Evolutionary conservation across 2,113 vertebrate species (phyloP), one percentile per base, ranked within the genome.

Genomic region (Podarcis cretensis): DNA sequence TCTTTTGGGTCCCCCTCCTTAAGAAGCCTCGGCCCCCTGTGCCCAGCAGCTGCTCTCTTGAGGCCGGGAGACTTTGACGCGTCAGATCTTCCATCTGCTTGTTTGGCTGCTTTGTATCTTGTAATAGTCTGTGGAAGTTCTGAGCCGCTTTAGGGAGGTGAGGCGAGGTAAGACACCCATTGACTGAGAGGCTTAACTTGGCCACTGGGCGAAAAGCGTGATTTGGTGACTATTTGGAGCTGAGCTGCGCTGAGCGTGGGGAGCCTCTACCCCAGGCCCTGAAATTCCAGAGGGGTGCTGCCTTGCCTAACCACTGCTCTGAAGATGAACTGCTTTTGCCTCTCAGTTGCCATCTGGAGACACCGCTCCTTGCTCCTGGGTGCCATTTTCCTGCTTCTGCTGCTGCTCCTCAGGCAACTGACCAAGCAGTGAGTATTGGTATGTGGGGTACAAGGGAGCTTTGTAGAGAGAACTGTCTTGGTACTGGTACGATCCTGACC

Each of bases 121-220:
- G 4, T 5, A 21, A 59, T 32, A 35, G 69, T 23, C 54, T 30
- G 66, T 1, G 40, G 59, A 65, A 73, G 71, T 35, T 77, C 59
- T 83, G 87, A 89, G 87, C 87, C 1, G 87, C 73, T 68, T 89
- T 89, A 89, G 74, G 63, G 6, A 76, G 87, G 87, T 89, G 87
- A 89, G 1, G 1, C 1, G 63, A 89, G 87, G 81, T 81, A 35
- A 86, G 71, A 18, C 81, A 13, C 8, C 83, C 20, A 48, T 27
- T 2, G 35, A 12, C 23, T 68, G 23, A 89, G 87, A 10, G n/a
- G 73, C 74, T 88, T 88, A 77, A 77, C 65, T 18, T 32, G 12
- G 77, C 35, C 6, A 8, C 18, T 21, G 54, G 30, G 10, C 69
- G 48, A 32, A 9, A n/a, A 7, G 32, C 23, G 27, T 25, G 2